Conservation (phyloP, 2,888 invertebrate genomes). For the Volucella inanis region DNA sequence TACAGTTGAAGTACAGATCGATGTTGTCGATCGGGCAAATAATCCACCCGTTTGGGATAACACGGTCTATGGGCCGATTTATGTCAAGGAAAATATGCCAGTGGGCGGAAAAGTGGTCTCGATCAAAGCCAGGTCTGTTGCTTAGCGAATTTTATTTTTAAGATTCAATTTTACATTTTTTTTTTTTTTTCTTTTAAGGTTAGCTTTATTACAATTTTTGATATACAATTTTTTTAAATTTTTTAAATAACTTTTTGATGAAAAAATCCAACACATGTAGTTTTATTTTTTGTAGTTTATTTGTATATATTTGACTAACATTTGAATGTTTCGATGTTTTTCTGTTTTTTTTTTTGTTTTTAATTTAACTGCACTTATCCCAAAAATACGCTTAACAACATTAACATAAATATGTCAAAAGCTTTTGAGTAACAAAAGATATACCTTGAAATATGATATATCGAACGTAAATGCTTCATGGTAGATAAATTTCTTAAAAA, state of each 20-base stretch:
- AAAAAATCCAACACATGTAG: conserved; percentile 35
- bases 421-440: no score
- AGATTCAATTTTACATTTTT: conserved; percentile 60
- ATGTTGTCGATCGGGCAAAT: conserved; percentile 98
- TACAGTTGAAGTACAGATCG: conserved; percentile 98
- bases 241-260: conserved; percentile 12
- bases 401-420: no score
- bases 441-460: no score
- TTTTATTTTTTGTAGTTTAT: conserved; percentile 41
- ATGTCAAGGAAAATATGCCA: conserved; percentile 98
- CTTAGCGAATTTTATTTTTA: conserved; percentile 74
- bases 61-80: conserved; percentile 97
- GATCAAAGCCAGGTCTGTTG: conserved; percentile 98
- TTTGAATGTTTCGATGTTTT: conserved; percentile 53
- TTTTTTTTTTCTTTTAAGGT: conserved; percentile 44
- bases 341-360: conserved; percentile 30
- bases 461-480: no score
- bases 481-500: no score
- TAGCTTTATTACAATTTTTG: conserved; percentile 45
- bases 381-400: conserved; percentile 1
- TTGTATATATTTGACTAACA: conserved; percentile 54
- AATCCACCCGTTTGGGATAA: conserved; percentile 99
- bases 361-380: conserved; percentile 60
- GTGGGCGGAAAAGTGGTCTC: conserved; percentile 98
- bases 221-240: background rate